phyloP scores from a whole-genome alignment of 2,797 vertebrate species.

The Aldrovandia affinis region DNA sequence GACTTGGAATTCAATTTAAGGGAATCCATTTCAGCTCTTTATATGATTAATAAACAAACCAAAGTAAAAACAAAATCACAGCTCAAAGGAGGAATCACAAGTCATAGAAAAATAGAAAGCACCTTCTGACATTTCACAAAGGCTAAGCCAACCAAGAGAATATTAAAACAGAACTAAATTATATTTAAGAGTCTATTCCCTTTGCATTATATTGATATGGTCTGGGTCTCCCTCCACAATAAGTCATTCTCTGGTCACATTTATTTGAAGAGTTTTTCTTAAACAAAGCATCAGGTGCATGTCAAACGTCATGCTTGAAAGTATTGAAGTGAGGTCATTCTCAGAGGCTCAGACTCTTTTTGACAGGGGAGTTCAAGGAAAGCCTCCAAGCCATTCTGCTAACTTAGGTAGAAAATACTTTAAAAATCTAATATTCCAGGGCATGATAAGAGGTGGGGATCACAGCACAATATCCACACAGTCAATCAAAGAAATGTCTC shows the following conservation, averaged over 20 bases:
- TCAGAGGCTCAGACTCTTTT: background rate
- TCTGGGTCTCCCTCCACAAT: background rate
- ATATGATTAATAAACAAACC: background rate
- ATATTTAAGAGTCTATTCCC: background rate
- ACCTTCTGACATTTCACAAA: constrained; percentile 1
- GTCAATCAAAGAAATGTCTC: background rate
- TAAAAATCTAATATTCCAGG: background rate
- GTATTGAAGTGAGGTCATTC: background rate
- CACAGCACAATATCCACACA: background rate
- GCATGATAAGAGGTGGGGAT: background rate
- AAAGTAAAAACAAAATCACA: background rate
- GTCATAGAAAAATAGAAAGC: background rate
- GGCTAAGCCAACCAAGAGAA: background rate
- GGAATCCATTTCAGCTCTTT: background rate
- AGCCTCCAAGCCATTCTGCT: background rate
- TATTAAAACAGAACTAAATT: background rate
- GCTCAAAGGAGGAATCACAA: background rate
- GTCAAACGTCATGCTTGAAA: background rate
- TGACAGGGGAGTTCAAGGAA: background rate
- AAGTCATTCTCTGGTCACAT: background rate
- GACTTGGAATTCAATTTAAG: background rate
- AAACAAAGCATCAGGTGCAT: background rate
- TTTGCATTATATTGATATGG: constrained; percentile 2
- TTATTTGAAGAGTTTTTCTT: background rate
- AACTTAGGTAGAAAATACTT: background rate